Conservation (phyloP, 2,888 invertebrate genomes). For the Nemapogon koenigi region DNA sequence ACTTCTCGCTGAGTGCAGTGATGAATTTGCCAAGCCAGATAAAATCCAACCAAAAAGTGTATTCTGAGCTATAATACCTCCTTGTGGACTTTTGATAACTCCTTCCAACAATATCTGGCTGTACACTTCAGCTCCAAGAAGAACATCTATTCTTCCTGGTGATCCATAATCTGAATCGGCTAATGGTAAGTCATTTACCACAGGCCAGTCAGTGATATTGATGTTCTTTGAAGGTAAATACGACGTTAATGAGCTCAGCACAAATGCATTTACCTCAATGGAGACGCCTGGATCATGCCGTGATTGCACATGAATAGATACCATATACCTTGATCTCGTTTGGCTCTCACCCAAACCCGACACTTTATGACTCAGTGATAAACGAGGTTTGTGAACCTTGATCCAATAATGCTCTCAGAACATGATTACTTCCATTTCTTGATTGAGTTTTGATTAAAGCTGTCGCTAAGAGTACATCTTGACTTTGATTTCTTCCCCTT, state of each 20-base stretch:
- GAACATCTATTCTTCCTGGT: conserved; percentile 17
- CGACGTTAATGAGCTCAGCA: conserved; percentile 15
- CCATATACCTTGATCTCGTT: conserved; percentile 13
- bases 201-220: conserved; percentile 13
- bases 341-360: conserved; percentile 17
- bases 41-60: conserved; percentile 19
- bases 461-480: conserved; percentile 19
- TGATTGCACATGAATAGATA: conserved; percentile 14
- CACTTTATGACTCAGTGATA: conserved; percentile 19
- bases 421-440: conserved; percentile 10
- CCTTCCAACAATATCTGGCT: not conserved
- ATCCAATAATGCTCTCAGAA: conserved; percentile 19
- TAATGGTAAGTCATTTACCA: conserved; percentile 13
- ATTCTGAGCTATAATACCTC: conserved; percentile 12
- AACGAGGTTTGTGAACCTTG: conserved; percentile 22
- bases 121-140: conserved; percentile 16
- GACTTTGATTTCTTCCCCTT: no score
- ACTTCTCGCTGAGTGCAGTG: not conserved
- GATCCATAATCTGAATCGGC: conserved; percentile 16
- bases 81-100: not conserved
- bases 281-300: conserved; percentile 8
- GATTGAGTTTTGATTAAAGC: conserved; percentile 18
- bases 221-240: conserved; percentile 11
- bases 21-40: conserved; percentile 13
- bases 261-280: conserved; percentile 17